phyloP scores from a whole-genome alignment of 1,140 invertebrate genomes.

The Dreissena polymorpha region DNA sequence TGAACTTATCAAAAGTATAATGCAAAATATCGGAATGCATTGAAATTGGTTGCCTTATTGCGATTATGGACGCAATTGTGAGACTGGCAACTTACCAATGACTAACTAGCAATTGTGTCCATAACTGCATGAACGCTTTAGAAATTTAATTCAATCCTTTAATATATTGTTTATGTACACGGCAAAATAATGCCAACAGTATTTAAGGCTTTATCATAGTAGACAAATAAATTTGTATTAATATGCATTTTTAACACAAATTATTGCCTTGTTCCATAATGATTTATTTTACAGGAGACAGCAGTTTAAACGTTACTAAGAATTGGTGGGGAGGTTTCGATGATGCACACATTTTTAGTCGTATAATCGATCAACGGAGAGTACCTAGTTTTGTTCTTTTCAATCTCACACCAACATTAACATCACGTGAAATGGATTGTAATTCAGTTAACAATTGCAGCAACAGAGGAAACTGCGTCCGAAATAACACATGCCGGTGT shows the following conservation, averaged over 20 bases:
- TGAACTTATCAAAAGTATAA: no score
- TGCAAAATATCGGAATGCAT: no score
- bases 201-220: no score
- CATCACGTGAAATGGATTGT: not conserved
- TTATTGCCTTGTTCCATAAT: not conserved
- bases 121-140: no score
- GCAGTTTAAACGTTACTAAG: not conserved
- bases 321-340: constrained; percentile 41
- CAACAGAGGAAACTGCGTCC: constrained; percentile 47
- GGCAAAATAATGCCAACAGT: no score
- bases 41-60: no score
- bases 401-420: not conserved
- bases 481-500: constrained; percentile 43
- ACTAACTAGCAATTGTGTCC: no score
- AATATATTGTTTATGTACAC: no score
- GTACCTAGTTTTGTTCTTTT: not conserved
- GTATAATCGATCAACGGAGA: constrained; percentile 19
- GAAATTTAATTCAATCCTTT: no score
- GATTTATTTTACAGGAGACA: not conserved
- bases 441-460: constrained; percentile 46
- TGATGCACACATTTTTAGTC: not conserved
- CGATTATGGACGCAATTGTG: no score
- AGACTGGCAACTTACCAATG: no score
- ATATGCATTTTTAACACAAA: not conserved
- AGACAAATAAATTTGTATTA: not conserved